Conservation (phyloP, 2,113 vertebrate species). For the Corvus moneduloides region DNA sequence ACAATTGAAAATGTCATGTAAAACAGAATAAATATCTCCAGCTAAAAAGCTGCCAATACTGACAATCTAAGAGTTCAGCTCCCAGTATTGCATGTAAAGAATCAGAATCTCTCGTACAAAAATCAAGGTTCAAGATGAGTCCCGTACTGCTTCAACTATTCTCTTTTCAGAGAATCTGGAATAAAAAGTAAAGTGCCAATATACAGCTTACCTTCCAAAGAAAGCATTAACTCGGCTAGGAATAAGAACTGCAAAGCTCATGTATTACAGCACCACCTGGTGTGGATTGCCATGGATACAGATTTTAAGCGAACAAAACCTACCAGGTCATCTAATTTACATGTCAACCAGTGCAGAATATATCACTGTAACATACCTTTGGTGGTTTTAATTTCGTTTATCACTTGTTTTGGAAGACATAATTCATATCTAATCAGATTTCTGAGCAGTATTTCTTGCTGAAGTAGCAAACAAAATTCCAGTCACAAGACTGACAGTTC, state of each 20-base stretch:
- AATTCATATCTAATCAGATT: background rate
- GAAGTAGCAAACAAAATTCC: background rate
- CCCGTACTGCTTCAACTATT: background rate
- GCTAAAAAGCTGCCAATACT: background rate
- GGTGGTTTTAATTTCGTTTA: background rate
- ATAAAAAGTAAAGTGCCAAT: background rate
- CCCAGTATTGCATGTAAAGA: background rate
- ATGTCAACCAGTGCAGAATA: background rate
- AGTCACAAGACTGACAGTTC: background rate
- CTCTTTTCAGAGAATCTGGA: background rate
- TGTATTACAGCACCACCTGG: constrained; percentile 49
- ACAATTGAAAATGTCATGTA: background rate
- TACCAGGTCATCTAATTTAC: background rate
- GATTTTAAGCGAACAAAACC: background rate
- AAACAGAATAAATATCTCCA: background rate
- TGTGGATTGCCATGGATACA: constrained; percentile 22
- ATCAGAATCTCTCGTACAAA: background rate
- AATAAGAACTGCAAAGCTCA: background rate
- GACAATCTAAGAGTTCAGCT: background rate
- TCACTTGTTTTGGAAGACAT: background rate
- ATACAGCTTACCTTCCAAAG: background rate
- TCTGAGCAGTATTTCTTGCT: background rate
- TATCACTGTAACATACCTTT: background rate
- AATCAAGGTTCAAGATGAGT: background rate
- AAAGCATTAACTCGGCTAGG: background rate